Conservation (phyloP, 35 echinoderm and acorn worm genomes). For the Diadema setosum region DNA sequence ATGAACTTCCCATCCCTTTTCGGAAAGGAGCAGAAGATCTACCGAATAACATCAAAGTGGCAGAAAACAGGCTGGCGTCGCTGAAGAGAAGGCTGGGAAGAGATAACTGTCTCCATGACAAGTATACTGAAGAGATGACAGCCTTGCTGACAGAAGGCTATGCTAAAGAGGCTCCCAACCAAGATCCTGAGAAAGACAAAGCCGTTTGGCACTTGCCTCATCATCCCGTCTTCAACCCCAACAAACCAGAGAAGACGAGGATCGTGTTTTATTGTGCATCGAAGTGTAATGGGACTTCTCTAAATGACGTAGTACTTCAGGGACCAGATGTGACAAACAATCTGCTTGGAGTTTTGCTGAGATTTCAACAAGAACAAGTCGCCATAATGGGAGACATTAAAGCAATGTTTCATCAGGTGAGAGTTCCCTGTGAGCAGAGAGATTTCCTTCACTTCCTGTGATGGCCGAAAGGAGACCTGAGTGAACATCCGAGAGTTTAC, state of each 20-base stretch:
- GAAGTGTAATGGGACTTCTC: background rate
- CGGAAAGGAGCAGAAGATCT: background rate
- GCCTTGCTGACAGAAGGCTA: background rate
- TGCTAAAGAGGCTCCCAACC: background rate
- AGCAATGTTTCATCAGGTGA: slow-evolving; percentile 55
- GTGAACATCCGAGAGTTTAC: too few relatives aligned
- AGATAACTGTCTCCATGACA: background rate
- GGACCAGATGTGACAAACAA: slow-evolving; percentile 50
- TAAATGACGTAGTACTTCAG: slow-evolving; percentile 33
- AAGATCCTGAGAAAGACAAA: background rate
- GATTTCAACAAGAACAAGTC: slow-evolving; percentile 11
- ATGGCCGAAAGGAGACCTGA: slow-evolving; percentile 23
- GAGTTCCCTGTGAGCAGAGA: background rate
- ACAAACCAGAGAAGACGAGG: slow-evolving; percentile 22
- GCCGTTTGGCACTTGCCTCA: slow-evolving; percentile 55
- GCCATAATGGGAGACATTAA: slow-evolving; percentile 48
- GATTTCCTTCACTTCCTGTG: slow-evolving; percentile 38
- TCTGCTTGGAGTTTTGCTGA: slow-evolving; percentile 45
- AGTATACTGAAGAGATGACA: background rate
- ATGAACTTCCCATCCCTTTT: slow-evolving; percentile 4
- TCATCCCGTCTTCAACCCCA: background rate
- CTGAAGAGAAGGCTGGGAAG: background rate
- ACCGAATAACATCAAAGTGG: background rate
- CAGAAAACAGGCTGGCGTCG: background rate
- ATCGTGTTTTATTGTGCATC: slow-evolving; percentile 23